Evolutionary conservation across 2,888 invertebrate species (phyloP).

Genomic region (Macrophya annulata): DNA sequence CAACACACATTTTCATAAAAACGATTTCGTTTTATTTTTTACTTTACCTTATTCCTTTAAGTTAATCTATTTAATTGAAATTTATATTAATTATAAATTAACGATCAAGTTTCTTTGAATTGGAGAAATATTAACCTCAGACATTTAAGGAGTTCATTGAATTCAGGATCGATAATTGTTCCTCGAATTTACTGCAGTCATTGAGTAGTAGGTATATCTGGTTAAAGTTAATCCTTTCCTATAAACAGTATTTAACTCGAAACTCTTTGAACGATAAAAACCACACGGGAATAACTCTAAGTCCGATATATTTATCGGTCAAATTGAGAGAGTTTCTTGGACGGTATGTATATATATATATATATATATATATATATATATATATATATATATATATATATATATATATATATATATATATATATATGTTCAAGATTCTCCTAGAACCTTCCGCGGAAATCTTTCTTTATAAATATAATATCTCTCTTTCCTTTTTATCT

Average conservation of each 20-base stretch:
- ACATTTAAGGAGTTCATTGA: not conserved
- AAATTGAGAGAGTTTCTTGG: not conserved
- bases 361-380: no score
- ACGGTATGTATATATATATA: no score
- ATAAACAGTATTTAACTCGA: not conserved
- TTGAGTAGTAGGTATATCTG: no score
- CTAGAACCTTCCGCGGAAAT: conserved; percentile 29
- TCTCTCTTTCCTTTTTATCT: conserved; percentile 47
- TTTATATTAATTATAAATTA: not conserved
- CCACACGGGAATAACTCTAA: not conserved
- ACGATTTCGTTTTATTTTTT: not conserved
- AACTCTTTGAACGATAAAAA: not conserved
- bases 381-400: no score
- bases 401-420: no score
- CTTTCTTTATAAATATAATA: not conserved
- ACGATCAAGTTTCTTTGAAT: not conserved
- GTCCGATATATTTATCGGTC: not conserved
- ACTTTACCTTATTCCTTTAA: not conserved
- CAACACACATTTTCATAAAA: not conserved
- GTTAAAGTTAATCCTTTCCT: not conserved
- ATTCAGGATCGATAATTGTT: not conserved
- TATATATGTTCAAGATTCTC: not conserved
- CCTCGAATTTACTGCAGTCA: not conserved
- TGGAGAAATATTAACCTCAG: not conserved
- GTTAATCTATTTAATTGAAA: not conserved